phyloP scores from a whole-genome alignment of 2,113 vertebrate genomes.

The Porphyrio hochstetteri region DNA sequence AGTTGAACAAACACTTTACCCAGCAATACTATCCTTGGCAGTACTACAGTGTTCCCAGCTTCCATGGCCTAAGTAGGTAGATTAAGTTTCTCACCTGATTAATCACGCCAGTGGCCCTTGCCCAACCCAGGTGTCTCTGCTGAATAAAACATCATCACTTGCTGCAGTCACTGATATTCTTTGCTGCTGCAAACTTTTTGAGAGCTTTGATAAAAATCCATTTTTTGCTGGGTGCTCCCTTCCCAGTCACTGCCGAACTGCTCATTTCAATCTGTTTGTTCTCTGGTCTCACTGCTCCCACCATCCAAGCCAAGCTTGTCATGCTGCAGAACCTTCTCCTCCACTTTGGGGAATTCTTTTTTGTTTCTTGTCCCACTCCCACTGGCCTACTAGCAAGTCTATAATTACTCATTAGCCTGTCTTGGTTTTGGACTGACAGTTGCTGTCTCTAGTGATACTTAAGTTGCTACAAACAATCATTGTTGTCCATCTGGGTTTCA shows the following conservation, averaged over 20 bases:
- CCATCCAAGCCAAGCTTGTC: neutral
- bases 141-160: neutral
- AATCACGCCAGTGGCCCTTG: neutral
- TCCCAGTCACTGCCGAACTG: neutral
- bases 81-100: slow-evolving; percentile 48
- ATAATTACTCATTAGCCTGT: neutral
- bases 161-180: neutral
- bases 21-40: slow-evolving; percentile 29
- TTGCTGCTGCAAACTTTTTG: neutral
- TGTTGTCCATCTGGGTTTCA: neutral
- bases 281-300: neutral
- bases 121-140: neutral
- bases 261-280: neutral
- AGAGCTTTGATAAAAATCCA: neutral
- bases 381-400: neutral
- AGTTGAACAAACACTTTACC: slow-evolving; percentile 33
- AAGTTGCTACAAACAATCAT: rapidly evolving
- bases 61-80: neutral
- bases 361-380: neutral
- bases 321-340: neutral
- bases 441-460: neutral
- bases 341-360: neutral
- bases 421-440: neutral
- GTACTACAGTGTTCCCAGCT: neutral
- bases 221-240: neutral